These are phyloP conservation scores for Cetonia aurata DNA, from an alignment of 2,888 invertebrate species.

Conservation along the genomic window DNA sequence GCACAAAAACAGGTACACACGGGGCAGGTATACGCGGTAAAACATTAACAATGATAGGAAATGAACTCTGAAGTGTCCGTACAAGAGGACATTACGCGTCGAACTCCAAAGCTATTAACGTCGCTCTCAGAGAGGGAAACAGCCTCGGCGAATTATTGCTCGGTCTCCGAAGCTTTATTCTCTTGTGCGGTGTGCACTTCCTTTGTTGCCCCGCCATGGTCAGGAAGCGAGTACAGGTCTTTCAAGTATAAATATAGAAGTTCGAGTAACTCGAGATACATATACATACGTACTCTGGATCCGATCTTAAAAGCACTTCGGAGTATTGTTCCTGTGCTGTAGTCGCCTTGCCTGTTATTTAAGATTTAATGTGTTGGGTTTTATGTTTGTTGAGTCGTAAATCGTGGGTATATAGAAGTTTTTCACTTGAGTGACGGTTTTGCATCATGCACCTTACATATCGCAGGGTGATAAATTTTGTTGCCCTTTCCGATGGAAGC, in stretches of 20 bases:
- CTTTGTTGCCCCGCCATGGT: conserved; percentile 26
- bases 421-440: too few relatives aligned
- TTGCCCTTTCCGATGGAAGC: too few relatives aligned
- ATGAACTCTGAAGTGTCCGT: conserved; percentile 27
- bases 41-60: conserved; percentile 26
- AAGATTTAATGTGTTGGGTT: conserved; percentile 20
- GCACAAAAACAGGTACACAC: conserved; percentile 19
- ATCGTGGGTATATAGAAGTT: conserved; percentile 6
- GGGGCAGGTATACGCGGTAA: neutral
- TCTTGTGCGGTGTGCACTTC: conserved; percentile 4
- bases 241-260: conserved; percentile 4
- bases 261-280: conserved; percentile 10
- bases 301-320: conserved; percentile 26
- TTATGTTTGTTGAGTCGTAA: conserved; percentile 26
- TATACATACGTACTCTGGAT: neutral
- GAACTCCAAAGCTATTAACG: conserved; percentile 5
- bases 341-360: conserved; percentile 12
- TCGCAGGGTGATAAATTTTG: too few relatives aligned
- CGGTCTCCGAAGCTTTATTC: neutral
- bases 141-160: conserved; percentile 7
- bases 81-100: conserved; percentile 9
- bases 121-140: conserved; percentile 9
- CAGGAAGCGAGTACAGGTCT: conserved; percentile 27
- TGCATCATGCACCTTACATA: too few relatives aligned
- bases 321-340: conserved; percentile 5